phyloP scores from a whole-genome alignment of 2,113 vertebrate genomes.

The Phaethornis superciliosus region DNA sequence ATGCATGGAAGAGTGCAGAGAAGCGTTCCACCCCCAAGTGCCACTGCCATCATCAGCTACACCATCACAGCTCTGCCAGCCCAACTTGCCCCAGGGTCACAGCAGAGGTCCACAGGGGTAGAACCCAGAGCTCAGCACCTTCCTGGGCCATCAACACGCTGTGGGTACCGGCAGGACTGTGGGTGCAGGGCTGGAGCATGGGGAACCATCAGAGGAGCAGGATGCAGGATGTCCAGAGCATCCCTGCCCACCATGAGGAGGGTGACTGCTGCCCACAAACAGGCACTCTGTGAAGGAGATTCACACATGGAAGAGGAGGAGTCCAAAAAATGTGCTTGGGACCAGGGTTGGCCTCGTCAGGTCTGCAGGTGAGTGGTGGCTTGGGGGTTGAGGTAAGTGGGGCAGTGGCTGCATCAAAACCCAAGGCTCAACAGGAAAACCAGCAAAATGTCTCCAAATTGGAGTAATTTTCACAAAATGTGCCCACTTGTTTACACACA shows the following conservation, averaged over 20 bases:
- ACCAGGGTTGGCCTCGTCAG: background rate
- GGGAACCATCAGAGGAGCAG: background rate
- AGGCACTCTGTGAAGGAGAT: background rate
- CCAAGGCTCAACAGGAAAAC: background rate
- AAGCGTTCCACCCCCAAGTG: background rate
- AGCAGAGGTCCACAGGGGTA: rapidly evolving
- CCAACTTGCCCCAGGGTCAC: rapidly evolving
- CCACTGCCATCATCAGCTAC: background rate
- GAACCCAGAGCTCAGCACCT: background rate
- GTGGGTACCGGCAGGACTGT: conserved; percentile 73
- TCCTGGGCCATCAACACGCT: conserved; percentile 64
- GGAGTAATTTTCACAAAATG: rapidly evolving
- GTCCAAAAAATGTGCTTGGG: background rate
- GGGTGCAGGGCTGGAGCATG: conserved; percentile 64
- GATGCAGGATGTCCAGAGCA: background rate
- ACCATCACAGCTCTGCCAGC: rapidly evolving
- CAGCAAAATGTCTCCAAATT: background rate
- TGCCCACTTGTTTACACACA: background rate
- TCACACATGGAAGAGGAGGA: background rate
- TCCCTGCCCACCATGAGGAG: rapidly evolving
- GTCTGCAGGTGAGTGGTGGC: conserved; percentile 45
- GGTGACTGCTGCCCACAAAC: rapidly evolving
- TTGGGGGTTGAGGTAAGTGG: background rate
- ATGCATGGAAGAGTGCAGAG: rapidly evolving
- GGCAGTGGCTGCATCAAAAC: background rate